Percentiles rank a stretch among this genome's conserved stretches.
Conservation (phyloP, 2,113 vertebrate species). For the Lepus timidus region DNA sequence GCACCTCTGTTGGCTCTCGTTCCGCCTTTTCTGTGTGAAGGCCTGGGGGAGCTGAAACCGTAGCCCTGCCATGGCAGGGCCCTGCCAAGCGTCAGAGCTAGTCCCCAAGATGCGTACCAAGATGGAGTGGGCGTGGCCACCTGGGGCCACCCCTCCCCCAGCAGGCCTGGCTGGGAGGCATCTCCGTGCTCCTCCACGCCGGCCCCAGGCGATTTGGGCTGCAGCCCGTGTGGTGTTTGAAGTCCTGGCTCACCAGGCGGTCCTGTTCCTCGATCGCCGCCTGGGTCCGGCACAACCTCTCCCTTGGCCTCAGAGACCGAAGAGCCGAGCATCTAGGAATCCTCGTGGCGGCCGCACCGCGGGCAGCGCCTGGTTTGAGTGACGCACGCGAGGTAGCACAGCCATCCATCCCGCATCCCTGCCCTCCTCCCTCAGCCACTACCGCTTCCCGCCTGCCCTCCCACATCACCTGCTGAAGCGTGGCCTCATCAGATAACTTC, state of each 20-base stretch:
- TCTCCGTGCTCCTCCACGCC: rapidly evolving
- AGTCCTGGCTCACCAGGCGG: not conserved
- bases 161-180: not conserved
- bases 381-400: too few relatives aligned
- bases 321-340: not conserved
- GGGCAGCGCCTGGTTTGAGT: not conserved
- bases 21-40: too few relatives aligned
- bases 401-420: too few relatives aligned
- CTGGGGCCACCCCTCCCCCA: too few relatives aligned
- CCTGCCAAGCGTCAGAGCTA: not conserved
- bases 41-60: too few relatives aligned
- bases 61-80: too few relatives aligned
- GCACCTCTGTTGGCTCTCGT: too few relatives aligned
- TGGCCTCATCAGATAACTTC: not conserved
- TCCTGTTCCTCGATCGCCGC: not conserved
- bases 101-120: not conserved
- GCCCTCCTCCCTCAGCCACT: not conserved
- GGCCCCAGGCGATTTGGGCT: not conserved
- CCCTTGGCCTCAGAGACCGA: not conserved
- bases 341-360: not conserved
- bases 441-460: not conserved
- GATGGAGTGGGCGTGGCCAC: not conserved
- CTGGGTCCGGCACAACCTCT: not conserved
- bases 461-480: not conserved
- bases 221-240: too few relatives aligned